Evolutionary conservation across 2,113 vertebrate genomes (phyloP).

Genomic region (Illadopsis cleaveri): DNA sequence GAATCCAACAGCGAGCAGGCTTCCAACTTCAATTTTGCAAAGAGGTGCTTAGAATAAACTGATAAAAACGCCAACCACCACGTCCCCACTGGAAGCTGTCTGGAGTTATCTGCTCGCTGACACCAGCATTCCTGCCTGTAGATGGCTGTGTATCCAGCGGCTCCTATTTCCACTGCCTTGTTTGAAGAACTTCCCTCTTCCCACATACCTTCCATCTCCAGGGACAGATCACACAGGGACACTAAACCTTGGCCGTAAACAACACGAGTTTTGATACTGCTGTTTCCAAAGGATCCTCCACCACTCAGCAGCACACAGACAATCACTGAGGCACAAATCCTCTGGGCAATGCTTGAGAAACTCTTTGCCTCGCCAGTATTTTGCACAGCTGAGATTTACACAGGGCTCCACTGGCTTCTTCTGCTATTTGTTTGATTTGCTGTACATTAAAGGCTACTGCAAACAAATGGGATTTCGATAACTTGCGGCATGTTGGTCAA

Average conservation of each 20-base stretch:
- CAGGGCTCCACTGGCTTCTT: not conserved
- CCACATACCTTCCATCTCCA: slow-evolving; percentile 66
- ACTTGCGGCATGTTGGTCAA: not conserved
- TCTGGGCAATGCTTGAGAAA: not conserved
- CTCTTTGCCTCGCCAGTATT: not conserved
- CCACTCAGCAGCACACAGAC: not conserved
- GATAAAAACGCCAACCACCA: not conserved
- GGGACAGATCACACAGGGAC: slow-evolving; percentile 49
- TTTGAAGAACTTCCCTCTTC: slow-evolving; percentile 62
- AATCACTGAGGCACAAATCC: not conserved
- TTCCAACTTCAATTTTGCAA: not conserved
- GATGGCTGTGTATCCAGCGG: slow-evolving; percentile 36
- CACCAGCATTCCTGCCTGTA: slow-evolving; percentile 52
- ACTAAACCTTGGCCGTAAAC: slow-evolving; percentile 58
- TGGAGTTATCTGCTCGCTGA: not conserved
- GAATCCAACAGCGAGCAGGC: not conserved
- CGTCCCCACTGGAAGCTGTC: not conserved
- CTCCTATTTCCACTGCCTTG: slow-evolving; percentile 53
- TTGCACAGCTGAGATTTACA: not conserved
- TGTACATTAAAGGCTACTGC: not conserved
- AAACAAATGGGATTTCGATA: not conserved
- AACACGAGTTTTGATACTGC: slow-evolving; percentile 14
- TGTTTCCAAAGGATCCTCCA: not conserved
- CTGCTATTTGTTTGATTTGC: not conserved
- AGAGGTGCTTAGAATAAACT: not conserved